Evolutionary conservation across 2,888 invertebrate species (phyloP).

Genomic region (Oxycera nigricornis): DNA sequence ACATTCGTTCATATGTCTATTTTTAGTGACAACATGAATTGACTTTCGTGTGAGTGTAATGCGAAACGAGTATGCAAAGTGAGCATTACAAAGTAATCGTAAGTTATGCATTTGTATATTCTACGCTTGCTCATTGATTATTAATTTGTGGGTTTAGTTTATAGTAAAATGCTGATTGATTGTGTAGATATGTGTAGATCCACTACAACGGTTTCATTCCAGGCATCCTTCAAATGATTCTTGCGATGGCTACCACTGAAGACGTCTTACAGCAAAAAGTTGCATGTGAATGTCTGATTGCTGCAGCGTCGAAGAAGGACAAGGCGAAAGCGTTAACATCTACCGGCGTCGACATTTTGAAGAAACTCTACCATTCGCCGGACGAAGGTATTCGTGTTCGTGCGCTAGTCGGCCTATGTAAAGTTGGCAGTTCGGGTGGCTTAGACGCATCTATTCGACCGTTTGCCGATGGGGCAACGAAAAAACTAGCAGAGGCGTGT

Average conservation of each 20-base stretch:
- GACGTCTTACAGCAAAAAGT: constrained; percentile 89
- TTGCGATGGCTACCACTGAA: constrained; percentile 96
- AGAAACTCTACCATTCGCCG: constrained; percentile 87
- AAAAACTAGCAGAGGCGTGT: constrained; percentile 93
- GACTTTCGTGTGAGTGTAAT: no score
- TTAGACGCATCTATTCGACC: constrained; percentile 93
- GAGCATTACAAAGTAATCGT: no score
- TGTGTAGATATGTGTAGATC: no score
- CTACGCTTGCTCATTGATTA: no score
- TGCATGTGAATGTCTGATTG: constrained; percentile 95
- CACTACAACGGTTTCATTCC: constrained; percentile 10
- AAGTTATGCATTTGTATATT: no score
- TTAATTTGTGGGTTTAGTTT: no score
- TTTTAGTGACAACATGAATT: no score
- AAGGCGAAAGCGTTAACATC: constrained; percentile 89
- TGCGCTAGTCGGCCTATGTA: constrained; percentile 92
- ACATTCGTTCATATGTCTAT: no score
- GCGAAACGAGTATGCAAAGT: no score
- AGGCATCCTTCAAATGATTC: constrained; percentile 89
- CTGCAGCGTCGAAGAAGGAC: constrained; percentile 96
- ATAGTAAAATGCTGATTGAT: no score
- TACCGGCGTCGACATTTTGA: constrained; percentile 92
- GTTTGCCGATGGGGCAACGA: constrained; percentile 93
- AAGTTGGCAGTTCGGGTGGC: constrained; percentile 93
- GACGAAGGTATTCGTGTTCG: constrained; percentile 90